phyloP scores from a whole-genome alignment of 2,113 vertebrate genomes.

The Sigmodon hispidus region DNA sequence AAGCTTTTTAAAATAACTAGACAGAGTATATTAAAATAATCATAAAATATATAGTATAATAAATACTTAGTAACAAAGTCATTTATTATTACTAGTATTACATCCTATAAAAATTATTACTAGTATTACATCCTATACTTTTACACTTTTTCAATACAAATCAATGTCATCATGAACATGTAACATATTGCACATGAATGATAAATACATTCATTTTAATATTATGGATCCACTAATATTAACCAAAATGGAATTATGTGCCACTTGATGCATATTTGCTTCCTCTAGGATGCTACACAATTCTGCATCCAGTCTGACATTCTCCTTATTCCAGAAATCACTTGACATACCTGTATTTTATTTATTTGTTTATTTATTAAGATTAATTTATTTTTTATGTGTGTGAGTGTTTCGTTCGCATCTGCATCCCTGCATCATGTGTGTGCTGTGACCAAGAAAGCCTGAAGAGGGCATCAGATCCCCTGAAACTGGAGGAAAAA shows the following conservation, averaged over 20 bases:
- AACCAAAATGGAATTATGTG: not conserved
- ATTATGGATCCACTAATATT: not conserved
- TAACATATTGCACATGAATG: not conserved
- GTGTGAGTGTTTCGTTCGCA: too few relatives aligned
- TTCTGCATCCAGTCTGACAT: constrained; percentile 4
- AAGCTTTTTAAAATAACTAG: not conserved
- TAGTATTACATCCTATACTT: too few relatives aligned
- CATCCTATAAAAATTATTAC: not conserved
- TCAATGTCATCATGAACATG: not conserved
- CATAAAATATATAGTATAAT: not conserved
- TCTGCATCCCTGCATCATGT: not conserved
- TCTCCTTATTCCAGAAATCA: constrained; percentile 21
- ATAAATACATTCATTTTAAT: not conserved
- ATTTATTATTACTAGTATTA: not conserved
- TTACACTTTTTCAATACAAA: not conserved
- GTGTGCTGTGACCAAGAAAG: not conserved
- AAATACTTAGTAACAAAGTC: not conserved
- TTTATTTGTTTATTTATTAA: not conserved
- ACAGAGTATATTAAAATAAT: not conserved
- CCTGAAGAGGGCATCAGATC: not conserved
- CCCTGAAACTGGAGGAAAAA: not conserved
- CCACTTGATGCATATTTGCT: not conserved
- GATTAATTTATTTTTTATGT: not conserved
- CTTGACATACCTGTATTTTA: not conserved
- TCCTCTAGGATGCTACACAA: not conserved